Evolutionary conservation across 2,797 vertebrate species (phyloP), one percentile per base, ranked within the genome.

Genomic region (Sorex maritimensis): DNA sequence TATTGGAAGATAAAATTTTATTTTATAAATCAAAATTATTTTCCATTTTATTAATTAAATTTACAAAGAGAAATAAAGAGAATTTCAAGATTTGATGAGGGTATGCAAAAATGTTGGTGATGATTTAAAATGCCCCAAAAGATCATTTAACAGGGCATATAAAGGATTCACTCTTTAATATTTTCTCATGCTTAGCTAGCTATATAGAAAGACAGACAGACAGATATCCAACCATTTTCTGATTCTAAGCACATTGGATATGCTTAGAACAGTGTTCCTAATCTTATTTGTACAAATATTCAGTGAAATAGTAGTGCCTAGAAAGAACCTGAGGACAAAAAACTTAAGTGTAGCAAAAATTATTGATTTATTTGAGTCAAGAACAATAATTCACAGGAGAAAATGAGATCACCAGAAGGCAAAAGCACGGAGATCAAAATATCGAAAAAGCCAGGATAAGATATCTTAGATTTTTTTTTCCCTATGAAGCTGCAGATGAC

Each of bases 361-460:
- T 12, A 14, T 19, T 41, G 58, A 30, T n/a, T 49, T 77, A 69
- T 92, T 90, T 88, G 30, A 67, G 92, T 77, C 7, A 77, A 80
- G 44, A 78, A 88, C 9, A 91, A 79, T 49, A 69, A 75, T 55
- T 93, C 21, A 75, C 23, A 28, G 38, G 12, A 83, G n/a, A 58
- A 30, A 86, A 91, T 63, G 52, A 52, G 1, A 86, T 7, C 63
- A 38, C n/a, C 5, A 6, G 26, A 71, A 17, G 8, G 12, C n/a
- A 13, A 61, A 61, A 61, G 17, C 58, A 61, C 4, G 44, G 2
- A 26, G 1, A 41, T 52, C 12, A 61, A 67, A 52, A 21, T 83
- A 2, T 63, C 0, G 3, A 34, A 44, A 63, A 81, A 1, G 6
- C 68, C 0, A 65, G n/a, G 28, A 38, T 44, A 68, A 1, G 34